These are phyloP conservation scores for Eucidaris tribuloides DNA, from an alignment of 35 echinoderm and acorn worm species.

Conservation along the genomic window DNA sequence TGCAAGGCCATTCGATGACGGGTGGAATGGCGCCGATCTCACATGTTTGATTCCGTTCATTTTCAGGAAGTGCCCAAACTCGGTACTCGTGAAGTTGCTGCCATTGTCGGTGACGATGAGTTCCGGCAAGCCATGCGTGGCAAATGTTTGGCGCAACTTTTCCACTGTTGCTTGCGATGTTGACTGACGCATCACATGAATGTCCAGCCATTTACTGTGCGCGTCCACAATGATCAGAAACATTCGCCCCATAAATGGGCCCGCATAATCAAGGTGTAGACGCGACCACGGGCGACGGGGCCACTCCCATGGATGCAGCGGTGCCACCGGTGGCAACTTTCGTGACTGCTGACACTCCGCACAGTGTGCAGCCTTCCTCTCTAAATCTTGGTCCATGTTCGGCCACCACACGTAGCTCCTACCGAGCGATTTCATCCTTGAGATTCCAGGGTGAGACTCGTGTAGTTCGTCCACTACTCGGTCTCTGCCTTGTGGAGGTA, in stretches of 20 bases:
- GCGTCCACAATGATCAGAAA: conserved; percentile 47
- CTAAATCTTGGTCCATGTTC: conserved; percentile 37
- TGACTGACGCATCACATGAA: conserved; percentile 4
- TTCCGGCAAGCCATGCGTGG: conserved; percentile 28
- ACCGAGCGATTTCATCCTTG: conserved; percentile 36
- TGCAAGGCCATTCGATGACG: conserved; percentile 30
- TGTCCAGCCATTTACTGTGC: conserved; percentile 19
- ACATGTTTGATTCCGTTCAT: conserved; percentile 45
- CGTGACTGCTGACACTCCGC: conserved; percentile 21
- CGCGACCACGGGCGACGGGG: conserved; percentile 25
- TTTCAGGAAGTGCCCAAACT: conserved; percentile 43
- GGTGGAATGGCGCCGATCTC: conserved; percentile 38
- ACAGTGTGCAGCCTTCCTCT: conserved; percentile 19
- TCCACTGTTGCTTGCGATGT: conserved; percentile 22
- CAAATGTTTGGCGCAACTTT: conserved; percentile 1
- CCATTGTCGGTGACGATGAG: conserved; percentile 29
- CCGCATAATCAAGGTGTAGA: conserved; percentile 52
- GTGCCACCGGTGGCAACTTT: conserved; percentile 6
- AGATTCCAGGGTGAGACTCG: conserved; percentile 56
- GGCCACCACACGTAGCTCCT: conserved; percentile 59
- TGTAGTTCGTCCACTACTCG: conserved; percentile 62
- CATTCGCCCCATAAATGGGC: conserved; percentile 22
- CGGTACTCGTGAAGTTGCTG: conserved; percentile 40
- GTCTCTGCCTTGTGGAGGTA: conserved; percentile 36
- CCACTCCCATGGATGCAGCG: conserved; percentile 45